phyloP scores from a whole-genome alignment of 2,113 vertebrate genomes.

The Quiscalus mexicanus region DNA sequence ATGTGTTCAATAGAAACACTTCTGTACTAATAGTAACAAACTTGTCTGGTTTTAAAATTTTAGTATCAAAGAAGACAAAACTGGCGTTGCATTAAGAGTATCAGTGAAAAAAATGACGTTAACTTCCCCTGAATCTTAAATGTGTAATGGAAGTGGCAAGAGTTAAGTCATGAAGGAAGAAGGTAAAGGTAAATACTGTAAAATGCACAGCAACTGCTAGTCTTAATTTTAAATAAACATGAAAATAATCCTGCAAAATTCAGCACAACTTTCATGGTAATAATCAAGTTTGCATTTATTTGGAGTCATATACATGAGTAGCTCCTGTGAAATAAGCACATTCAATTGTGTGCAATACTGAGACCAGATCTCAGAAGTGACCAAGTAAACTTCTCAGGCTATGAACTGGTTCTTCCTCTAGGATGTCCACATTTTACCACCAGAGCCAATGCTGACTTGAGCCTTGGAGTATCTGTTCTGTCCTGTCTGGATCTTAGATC shows the following conservation, averaged over 20 bases:
- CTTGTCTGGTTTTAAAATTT: background rate
- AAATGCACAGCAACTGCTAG: background rate
- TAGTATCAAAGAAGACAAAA: background rate
- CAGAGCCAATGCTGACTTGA: background rate
- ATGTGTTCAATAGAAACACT: background rate
- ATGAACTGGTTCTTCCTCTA: background rate
- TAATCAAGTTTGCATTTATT: background rate
- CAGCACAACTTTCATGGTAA: background rate
- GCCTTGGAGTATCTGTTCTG: background rate
- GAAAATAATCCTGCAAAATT: background rate
- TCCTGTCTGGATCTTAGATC: background rate
- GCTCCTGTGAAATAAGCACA: rapidly evolving
- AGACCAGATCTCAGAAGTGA: background rate
- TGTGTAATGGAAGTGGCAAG: background rate
- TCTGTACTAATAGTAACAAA: background rate
- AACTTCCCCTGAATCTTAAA: background rate
- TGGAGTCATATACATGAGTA: background rate
- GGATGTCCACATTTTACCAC: background rate
- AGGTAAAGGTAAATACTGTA: background rate
- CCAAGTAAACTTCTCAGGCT: background rate
- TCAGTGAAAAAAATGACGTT: background rate
- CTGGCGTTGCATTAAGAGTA: background rate
- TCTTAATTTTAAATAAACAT: background rate
- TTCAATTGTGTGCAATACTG: background rate
- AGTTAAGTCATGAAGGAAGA: background rate